phyloP scores from a whole-genome alignment of 2,113 vertebrate genomes.

The Diphyllodes magnificus region DNA sequence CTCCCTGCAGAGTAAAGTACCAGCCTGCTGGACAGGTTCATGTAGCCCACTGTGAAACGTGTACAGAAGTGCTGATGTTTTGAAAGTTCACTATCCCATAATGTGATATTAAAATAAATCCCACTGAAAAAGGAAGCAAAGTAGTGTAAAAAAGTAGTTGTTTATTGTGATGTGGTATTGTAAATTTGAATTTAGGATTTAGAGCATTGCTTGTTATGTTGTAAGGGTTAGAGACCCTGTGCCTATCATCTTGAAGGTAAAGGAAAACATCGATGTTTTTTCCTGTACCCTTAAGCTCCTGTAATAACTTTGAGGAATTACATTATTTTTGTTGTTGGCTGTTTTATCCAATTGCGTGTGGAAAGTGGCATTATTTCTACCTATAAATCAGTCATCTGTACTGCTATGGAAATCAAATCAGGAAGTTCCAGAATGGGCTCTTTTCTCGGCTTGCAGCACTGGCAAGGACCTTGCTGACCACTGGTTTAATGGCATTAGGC shows the following conservation, averaged over 20 bases:
- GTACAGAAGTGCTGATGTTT: background rate
- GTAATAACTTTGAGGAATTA: background rate
- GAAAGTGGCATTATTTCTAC: background rate
- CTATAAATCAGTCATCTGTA: background rate
- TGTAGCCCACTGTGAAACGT: background rate
- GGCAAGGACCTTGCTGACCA: background rate
- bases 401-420: background rate
- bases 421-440: background rate
- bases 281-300: background rate
- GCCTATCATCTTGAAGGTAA: background rate
- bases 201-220: background rate
- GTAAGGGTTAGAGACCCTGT: background rate
- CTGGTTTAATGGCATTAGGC: background rate
- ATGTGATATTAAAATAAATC: background rate
- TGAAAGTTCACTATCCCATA: background rate
- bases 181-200: background rate
- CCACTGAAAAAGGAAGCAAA: background rate
- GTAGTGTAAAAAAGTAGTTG: background rate
- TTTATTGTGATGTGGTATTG: background rate
- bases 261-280: background rate
- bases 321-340: background rate
- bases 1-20: background rate
- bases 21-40: background rate
- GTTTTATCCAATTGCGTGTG: fast-evolving
- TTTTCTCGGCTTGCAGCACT: background rate